Conservation (phyloP, 2,113 vertebrate genomes). For the Carettochelys insculpta region DNA sequence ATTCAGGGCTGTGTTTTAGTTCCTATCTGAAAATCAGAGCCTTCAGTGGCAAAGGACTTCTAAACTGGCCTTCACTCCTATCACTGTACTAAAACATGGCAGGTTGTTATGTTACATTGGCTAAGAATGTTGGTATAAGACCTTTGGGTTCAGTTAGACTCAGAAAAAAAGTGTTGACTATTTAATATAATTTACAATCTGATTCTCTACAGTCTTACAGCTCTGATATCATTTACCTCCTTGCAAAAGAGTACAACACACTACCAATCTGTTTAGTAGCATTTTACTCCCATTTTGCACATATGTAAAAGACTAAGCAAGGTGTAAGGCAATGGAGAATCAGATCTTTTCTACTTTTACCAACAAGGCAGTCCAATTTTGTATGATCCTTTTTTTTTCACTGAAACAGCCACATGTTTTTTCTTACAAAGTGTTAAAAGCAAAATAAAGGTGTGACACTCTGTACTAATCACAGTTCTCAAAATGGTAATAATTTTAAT, state of each 20-base stretch:
- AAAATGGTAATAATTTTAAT: constrained; percentile 21
- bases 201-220: neutral
- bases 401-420: constrained; percentile 29
- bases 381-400: constrained; percentile 11
- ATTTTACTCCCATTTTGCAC: constrained; percentile 21
- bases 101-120: neutral
- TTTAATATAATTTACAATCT: neutral
- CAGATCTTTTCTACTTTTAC: neutral
- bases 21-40: neutral
- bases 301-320: constrained; percentile 1
- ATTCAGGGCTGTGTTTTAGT: neutral
- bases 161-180: neutral
- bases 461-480: constrained; percentile 48
- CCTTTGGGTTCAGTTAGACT: neutral
- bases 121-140: neutral
- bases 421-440: neutral
- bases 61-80: neutral
- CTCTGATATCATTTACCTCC: neutral
- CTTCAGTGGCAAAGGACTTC: neutral
- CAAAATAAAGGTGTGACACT: constrained; percentile 41
- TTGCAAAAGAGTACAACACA: neutral
- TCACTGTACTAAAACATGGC: neutral
- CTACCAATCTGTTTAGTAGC: constrained; percentile 5
- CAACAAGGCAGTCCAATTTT: neutral
- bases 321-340: neutral